phyloP scores from a whole-genome alignment of 2,888 invertebrate species.

The Sminthurides aquaticus region DNA sequence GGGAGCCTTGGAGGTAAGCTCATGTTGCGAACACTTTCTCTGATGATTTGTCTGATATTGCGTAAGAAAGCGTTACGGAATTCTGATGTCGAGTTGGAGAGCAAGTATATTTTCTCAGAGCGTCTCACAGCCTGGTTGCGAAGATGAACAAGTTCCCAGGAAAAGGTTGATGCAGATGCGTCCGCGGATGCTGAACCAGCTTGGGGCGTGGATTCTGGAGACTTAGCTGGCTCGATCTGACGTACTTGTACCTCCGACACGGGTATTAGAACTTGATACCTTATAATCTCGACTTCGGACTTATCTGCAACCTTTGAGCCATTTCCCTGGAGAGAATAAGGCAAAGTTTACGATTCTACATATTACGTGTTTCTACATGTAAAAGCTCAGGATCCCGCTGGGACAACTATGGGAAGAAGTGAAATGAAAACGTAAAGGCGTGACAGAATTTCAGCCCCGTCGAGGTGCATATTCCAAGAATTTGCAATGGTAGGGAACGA shows the following conservation, averaged over 20 bases:
- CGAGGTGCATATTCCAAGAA: too few relatives aligned
- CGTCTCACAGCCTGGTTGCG: conserved; percentile 87
- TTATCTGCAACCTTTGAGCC: conserved; percentile 65
- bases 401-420: too few relatives aligned
- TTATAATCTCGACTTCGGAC: conserved; percentile 88
- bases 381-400: too few relatives aligned
- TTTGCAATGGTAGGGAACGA: too few relatives aligned
- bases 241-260: conserved; percentile 96
- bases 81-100: conserved; percentile 87
- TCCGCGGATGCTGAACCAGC: conserved; percentile 54
- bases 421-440: too few relatives aligned
- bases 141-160: conserved; percentile 94
- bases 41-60: conserved; percentile 92
- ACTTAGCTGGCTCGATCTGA: conserved; percentile 77
- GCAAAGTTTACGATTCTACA: too few relatives aligned
- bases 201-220: conserved; percentile 62
- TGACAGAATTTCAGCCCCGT: too few relatives aligned
- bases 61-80: conserved; percentile 95
- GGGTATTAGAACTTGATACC: conserved; percentile 92
- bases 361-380: too few relatives aligned
- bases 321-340: conserved; percentile 59
- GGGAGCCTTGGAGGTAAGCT: conserved; percentile 68
- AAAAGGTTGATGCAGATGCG: conserved; percentile 61
- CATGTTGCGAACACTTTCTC: conserved; percentile 95
- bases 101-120: conserved; percentile 91